Percentiles rank a stretch among this genome's conserved stretches.
phyloP scores from a whole-genome alignment of 2,888 invertebrate species.

The Hetaerina titia region DNA sequence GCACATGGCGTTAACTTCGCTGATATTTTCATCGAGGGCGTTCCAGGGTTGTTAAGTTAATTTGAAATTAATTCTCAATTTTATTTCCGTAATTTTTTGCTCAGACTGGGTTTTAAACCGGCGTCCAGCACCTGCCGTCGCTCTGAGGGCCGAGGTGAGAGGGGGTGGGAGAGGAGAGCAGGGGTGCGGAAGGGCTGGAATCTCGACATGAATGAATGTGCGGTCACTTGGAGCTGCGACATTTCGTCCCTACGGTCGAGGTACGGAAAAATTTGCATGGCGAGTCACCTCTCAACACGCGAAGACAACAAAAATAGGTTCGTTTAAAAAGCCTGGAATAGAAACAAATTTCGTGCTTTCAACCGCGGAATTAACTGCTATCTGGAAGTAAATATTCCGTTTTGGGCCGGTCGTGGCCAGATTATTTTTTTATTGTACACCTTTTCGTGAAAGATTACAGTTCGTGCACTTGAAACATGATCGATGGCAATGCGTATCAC shows the following conservation, averaged over 20 bases:
- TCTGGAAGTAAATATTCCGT: background rate
- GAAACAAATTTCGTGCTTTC: background rate
- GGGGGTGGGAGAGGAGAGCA: too few species aligned
- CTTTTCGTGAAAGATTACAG: background rate
- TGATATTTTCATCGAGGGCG: too few species aligned
- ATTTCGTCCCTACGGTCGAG: background rate
- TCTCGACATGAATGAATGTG: background rate
- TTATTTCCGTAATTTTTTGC: too few species aligned
- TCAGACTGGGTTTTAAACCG: too few species aligned
- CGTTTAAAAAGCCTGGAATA: background rate
- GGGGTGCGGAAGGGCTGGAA: too few species aligned
- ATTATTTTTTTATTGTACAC: background rate
- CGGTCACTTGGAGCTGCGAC: background rate
- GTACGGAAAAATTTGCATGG: background rate
- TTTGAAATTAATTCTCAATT: too few species aligned
- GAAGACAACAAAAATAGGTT: background rate
- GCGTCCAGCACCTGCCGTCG: too few species aligned
- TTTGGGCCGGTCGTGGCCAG: background rate
- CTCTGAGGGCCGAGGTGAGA: too few species aligned
- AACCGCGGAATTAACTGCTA: background rate
- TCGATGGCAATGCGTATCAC: background rate
- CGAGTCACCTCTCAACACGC: background rate
- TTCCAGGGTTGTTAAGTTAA: too few species aligned
- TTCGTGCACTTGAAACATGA: background rate
- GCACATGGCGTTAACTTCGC: too few species aligned